A percentile compares a stretch with the other conserved stretches of the same genome.
Conservation (phyloP, 2,888 invertebrate species). For the Phytoseiulus persimilis region DNA sequence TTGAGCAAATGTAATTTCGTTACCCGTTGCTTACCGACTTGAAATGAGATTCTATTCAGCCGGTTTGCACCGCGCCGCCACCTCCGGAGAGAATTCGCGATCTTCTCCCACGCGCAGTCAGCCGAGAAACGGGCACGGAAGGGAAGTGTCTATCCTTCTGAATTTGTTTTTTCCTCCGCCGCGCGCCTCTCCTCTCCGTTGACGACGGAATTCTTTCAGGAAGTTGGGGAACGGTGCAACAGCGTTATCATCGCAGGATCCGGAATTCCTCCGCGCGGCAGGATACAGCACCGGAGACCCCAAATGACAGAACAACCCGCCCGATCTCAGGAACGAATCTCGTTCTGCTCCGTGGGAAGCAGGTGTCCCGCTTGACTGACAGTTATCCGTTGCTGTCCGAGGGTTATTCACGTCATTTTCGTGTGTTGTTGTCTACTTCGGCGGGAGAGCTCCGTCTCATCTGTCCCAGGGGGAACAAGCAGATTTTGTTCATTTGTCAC, state of each 20-base stretch:
- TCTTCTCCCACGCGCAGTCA: background rate
- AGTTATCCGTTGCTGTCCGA: background rate
- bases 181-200: background rate
- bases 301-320: too few species aligned
- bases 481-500: background rate
- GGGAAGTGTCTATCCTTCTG: background rate
- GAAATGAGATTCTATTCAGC: background rate
- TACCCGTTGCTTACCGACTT: background rate
- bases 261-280: background rate
- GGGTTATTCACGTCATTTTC: background rate
- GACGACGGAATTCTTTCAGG: background rate
- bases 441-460: background rate
- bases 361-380: background rate
- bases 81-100: background rate
- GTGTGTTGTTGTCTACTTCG: background rate
- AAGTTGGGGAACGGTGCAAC: background rate
- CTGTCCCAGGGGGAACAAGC: background rate
- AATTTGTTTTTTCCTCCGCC: background rate
- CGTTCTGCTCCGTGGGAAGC: too few species aligned
- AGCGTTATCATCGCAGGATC: background rate
- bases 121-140: background rate
- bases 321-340: too few species aligned
- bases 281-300: too few species aligned
- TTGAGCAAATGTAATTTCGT: background rate
- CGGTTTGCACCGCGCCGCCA: background rate